Evolutionary conservation across 1,140 invertebrate genomes (phyloP).

Genomic region (Lithobius niger): DNA sequence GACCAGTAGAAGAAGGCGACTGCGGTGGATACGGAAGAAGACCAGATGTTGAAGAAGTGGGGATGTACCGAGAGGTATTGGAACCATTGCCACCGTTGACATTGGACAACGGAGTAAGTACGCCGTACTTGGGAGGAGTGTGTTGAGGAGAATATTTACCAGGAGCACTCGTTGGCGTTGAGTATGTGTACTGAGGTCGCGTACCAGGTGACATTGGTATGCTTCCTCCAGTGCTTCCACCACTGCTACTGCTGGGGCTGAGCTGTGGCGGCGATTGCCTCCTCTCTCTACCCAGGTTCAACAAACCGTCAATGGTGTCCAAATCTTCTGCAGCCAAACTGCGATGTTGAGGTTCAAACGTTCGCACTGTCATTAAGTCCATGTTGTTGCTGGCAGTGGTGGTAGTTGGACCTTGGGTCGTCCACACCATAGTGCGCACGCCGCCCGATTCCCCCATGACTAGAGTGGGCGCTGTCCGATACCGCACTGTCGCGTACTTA

Average conservation of each 20-base stretch:
- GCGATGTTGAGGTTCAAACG: conserved; percentile 24
- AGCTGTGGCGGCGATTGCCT: conserved; percentile 12
- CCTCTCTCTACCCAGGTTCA: conserved; percentile 56
- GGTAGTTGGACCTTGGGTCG: conserved; percentile 20
- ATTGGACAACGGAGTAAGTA: too few species aligned
- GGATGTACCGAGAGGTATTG: conserved; percentile 1
- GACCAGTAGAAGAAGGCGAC: conserved; percentile 1
- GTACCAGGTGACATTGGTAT: background rate
- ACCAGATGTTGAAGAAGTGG: background rate
- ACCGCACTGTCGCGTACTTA: background rate
- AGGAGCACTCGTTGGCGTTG: background rate
- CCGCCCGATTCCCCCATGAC: conserved; percentile 71
- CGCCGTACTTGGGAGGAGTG: too few species aligned
- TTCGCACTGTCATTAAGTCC: conserved; percentile 22
- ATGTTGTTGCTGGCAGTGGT: conserved; percentile 29
- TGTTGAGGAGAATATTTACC: conserved; percentile 14
- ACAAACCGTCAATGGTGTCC: conserved; percentile 55
- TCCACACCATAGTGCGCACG: conserved; percentile 83
- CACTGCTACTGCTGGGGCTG: conserved; percentile 12
- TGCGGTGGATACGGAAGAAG: background rate
- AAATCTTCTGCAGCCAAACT: background rate
- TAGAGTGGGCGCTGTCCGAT: conserved; percentile 9
- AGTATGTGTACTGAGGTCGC: background rate
- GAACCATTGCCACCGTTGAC: too few species aligned
- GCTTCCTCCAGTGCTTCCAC: conserved; percentile 14